Percentiles rank a stretch among this genome's conserved stretches.
Conservation (phyloP, 1,140 invertebrate species). For the Ceratina australensis region DNA sequence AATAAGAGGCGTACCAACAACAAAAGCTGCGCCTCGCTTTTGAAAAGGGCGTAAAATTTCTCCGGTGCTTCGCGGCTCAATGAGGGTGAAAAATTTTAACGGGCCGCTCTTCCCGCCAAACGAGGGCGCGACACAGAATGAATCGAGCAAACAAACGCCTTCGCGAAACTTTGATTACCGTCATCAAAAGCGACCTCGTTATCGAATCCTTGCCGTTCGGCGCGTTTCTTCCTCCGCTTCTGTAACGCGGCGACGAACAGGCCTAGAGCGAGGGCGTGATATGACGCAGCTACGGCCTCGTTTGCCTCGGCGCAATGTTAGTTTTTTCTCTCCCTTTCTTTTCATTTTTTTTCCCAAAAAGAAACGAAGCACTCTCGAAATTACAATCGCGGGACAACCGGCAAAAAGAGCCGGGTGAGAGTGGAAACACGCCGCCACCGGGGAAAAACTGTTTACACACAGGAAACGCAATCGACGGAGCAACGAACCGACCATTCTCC, state of each 20-base stretch:
- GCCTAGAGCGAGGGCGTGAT: neutral
- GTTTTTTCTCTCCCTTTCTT: no score
- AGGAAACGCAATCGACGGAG: conserved; percentile 5
- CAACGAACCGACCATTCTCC: conserved; percentile 11
- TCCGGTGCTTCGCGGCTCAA: conserved; percentile 34
- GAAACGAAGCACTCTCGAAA: conserved; percentile 10
- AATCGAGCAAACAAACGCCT: conserved; percentile 20
- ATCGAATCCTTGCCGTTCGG: conserved; percentile 11
- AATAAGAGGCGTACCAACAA: conserved; percentile 58
- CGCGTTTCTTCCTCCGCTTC: neutral
- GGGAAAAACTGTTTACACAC: conserved; percentile 16
- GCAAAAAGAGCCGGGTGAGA: neutral
- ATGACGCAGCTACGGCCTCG: neutral
- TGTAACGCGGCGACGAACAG: neutral
- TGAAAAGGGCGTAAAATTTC: conserved; percentile 43
- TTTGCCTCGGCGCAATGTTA: neutral
- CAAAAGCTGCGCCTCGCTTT: conserved; percentile 54
- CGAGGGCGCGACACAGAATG: conserved; percentile 17
- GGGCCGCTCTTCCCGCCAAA: neutral
- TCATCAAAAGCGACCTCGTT: conserved; percentile 18
- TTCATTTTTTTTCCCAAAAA: conserved; percentile 1
- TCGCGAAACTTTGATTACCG: conserved; percentile 35
- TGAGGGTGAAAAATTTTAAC: conserved; percentile 39
- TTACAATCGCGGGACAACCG: conserved; percentile 32
- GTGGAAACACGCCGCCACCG: neutral